Conservation (phyloP, 2,888 invertebrate genomes). For the Andrena haemorrhoa region DNA sequence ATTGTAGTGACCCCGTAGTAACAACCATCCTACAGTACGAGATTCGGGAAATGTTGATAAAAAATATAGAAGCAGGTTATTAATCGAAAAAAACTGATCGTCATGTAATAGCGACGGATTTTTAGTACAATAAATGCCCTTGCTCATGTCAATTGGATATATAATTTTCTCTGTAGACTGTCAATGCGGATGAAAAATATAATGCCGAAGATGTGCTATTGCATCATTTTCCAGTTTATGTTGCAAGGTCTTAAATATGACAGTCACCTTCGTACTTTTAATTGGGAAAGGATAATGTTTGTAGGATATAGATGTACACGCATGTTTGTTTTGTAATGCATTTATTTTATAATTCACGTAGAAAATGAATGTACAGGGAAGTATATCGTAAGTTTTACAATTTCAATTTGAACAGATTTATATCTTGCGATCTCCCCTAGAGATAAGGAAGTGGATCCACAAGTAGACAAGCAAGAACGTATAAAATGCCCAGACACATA, state of each 20-base stretch:
- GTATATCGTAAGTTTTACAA: conserved; percentile 21
- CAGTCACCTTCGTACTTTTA: neutral
- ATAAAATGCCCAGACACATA: conserved; percentile 95
- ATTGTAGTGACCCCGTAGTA: too few relatives aligned
- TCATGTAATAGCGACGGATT: too few relatives aligned
- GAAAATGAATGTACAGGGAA: conserved; percentile 30
- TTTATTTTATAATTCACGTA: conserved; percentile 42
- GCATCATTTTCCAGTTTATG: neutral
- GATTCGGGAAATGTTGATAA: too few relatives aligned
- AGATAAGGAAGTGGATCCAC: conserved; percentile 82
- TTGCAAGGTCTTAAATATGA: too few relatives aligned
- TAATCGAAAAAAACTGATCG: too few relatives aligned
- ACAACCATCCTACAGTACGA: too few relatives aligned
- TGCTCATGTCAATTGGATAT: too few relatives aligned
- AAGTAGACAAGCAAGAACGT: conserved; percentile 90
- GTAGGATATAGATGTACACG: neutral
- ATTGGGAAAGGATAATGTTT: conserved; percentile 72
- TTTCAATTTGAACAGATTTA: neutral
- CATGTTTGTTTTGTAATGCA: neutral
- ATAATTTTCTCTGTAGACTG: too few relatives aligned
- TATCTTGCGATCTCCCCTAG: too few relatives aligned
- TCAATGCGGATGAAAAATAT: too few relatives aligned
- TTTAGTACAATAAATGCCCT: too few relatives aligned
- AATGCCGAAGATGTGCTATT: neutral
- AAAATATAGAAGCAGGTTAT: too few relatives aligned